Conservation (phyloP, 2,797 vertebrate species). For the Alauda arvensis region DNA sequence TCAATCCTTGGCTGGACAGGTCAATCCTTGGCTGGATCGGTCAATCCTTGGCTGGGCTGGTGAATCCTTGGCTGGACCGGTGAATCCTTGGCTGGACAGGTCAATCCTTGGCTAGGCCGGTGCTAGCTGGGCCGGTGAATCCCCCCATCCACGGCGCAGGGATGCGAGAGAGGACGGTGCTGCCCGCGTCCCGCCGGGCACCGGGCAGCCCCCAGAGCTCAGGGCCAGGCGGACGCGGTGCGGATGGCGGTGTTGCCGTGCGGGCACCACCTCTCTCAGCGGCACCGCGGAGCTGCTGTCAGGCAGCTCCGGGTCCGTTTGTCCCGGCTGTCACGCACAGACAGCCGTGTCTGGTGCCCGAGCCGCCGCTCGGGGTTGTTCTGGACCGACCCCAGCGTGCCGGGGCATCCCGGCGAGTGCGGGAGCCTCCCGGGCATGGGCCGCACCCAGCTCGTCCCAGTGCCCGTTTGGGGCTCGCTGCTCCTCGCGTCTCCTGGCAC, state of each 20-base stretch:
- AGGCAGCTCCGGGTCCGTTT: background rate
- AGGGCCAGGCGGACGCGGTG: background rate
- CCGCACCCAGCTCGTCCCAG: background rate
- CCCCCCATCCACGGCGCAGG: no score
- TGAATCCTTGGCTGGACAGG: no score
- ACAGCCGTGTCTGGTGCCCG: background rate
- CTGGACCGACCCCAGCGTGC: rapidly evolving
- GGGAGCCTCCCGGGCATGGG: rapidly evolving
- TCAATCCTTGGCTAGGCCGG: no score
- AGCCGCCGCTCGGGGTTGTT: background rate
- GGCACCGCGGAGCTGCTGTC: background rate
- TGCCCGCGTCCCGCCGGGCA: background rate
- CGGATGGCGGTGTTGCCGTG: rapidly evolving
- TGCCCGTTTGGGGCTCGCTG: background rate
- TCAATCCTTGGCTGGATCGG: no score
- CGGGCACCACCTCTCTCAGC: background rate
- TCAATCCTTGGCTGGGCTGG: no score
- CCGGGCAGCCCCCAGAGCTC: background rate
- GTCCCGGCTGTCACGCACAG: background rate
- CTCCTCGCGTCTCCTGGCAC: background rate
- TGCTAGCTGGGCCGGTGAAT: no score
- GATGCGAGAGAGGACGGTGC: background rate
- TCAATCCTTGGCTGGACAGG: no score
- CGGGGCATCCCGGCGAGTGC: rapidly evolving
- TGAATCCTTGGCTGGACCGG: no score